phyloP scores from a whole-genome alignment of 1,140 invertebrate species.

The Sinella curviseta region DNA sequence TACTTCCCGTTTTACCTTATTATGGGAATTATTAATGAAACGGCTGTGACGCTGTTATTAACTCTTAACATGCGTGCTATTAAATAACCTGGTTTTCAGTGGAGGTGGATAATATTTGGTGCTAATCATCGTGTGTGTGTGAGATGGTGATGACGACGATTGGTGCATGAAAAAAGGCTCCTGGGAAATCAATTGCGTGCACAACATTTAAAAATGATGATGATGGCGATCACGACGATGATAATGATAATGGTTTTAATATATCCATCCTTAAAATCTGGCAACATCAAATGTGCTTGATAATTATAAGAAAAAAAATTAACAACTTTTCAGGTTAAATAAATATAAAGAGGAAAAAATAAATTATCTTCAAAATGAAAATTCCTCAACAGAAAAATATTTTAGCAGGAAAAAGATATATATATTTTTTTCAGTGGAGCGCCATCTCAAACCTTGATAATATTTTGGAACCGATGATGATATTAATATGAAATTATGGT shows the following conservation, averaged over 20 bases:
- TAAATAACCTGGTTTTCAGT: too few species aligned
- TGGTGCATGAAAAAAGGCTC: neutral
- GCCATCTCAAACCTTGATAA: too few species aligned
- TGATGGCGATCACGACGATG: neutral
- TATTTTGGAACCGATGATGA: too few species aligned
- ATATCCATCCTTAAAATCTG: neutral
- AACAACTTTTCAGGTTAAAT: neutral
- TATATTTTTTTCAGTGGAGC: too few species aligned
- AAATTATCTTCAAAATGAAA: neutral
- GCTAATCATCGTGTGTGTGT: conserved; percentile 8
- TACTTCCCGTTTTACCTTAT: conserved; percentile 15
- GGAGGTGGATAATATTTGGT: neutral
- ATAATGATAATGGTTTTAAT: neutral
- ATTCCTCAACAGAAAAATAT: neutral
- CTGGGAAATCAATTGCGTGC: conserved; percentile 25
- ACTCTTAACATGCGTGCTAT: too few species aligned
- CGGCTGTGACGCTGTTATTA: too few species aligned
- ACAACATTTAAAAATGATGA: conserved; percentile 12
- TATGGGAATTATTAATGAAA: conserved; percentile 1
- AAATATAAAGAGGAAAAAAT: neutral
- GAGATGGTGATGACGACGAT: neutral
- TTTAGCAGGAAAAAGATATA: neutral
- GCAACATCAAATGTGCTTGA: neutral
- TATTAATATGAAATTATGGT: too few species aligned
- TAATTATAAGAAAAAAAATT: too few species aligned